A percentile compares a stretch with the other conserved stretches of the same genome.
These are phyloP conservation scores for Gymnoscopelus microlampas DNA, from an alignment of 2,797 vertebrate species.

Conservation along the genomic window DNA sequence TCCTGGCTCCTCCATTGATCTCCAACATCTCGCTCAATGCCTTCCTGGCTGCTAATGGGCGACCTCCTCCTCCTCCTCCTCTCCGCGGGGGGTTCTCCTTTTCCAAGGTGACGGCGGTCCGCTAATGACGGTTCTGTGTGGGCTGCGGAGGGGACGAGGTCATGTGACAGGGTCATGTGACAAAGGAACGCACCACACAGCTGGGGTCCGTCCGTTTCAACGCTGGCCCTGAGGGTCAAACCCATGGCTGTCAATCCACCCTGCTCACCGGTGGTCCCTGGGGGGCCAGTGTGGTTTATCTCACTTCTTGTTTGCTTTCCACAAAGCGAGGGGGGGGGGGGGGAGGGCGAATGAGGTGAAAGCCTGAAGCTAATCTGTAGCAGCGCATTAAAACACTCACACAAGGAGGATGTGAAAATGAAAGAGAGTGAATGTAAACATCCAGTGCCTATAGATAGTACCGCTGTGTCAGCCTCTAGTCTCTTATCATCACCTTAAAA, in stretches of 20 bases:
- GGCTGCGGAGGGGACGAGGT: background rate
- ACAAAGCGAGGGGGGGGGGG: background rate
- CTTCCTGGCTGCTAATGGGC: slow-evolving; percentile 50
- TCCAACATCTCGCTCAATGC: slow-evolving; percentile 33
- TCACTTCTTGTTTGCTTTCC: slow-evolving; percentile 20
- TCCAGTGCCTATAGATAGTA: background rate
- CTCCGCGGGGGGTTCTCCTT: slow-evolving; percentile 9
- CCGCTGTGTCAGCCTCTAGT: background rate
- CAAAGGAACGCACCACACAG: slow-evolving; percentile 34
- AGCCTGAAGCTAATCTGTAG: slow-evolving; percentile 22
- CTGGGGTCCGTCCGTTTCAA: slow-evolving; percentile 30
- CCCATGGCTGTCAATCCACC: slow-evolving; percentile 20
- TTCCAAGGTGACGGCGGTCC: slow-evolving; percentile 31
- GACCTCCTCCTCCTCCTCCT: slow-evolving; percentile 21
- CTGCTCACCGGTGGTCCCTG: background rate
- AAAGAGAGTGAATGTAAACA: background rate
- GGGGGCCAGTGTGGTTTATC: slow-evolving; percentile 25
- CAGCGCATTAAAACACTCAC: background rate
- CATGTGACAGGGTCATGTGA: slow-evolving; percentile 25
- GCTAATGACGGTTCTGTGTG: slow-evolving; percentile 47
- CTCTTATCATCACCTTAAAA: background rate
- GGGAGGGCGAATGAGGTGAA: background rate
- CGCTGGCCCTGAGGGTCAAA: slow-evolving; percentile 20
- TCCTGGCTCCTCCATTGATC: slow-evolving; percentile 25
- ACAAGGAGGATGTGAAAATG: background rate